phyloP scores from a whole-genome alignment of 37 sponge, comb jelly and placozoan genomes.

The Hexactinellida sp. region DNA sequence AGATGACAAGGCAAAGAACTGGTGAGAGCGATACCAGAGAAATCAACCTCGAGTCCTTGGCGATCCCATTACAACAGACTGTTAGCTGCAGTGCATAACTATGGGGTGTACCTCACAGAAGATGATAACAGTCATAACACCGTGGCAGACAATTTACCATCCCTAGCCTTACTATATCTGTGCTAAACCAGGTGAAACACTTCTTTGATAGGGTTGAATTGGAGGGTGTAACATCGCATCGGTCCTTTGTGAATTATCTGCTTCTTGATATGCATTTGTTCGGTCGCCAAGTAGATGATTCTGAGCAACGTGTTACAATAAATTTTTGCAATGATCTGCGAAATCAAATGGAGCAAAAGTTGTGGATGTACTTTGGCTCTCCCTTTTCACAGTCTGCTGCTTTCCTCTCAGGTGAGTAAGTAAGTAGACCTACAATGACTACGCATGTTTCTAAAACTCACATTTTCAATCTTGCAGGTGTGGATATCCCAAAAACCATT shows the following conservation, averaged over 20 bases:
- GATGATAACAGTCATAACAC: neutral
- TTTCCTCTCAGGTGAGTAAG: conserved; percentile 3
- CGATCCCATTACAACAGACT: neutral
- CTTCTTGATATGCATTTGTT: conserved; percentile 4
- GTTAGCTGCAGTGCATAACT: no score
- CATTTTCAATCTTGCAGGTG: conserved; percentile 6
- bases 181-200: neutral
- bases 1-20: neutral
- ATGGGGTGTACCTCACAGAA: neutral
- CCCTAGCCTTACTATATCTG: neutral
- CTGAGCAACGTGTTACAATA: conserved; percentile 15
- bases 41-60: neutral
- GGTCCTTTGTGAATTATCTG: neutral
- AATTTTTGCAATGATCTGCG: neutral
- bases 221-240: conserved; percentile 9
- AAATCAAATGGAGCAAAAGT: neutral
- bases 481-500: conserved; percentile 1
- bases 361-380: neutral
- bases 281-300: conserved; percentile 13
- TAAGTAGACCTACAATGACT: neutral
- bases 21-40: no score
- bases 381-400: conserved; percentile 16
- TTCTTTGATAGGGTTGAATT: conserved; percentile 13
- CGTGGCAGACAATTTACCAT: neutral
- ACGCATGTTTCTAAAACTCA: neutral